phyloP scores from a whole-genome alignment of 1,140 invertebrate species.

The Euglossa dilemma region DNA sequence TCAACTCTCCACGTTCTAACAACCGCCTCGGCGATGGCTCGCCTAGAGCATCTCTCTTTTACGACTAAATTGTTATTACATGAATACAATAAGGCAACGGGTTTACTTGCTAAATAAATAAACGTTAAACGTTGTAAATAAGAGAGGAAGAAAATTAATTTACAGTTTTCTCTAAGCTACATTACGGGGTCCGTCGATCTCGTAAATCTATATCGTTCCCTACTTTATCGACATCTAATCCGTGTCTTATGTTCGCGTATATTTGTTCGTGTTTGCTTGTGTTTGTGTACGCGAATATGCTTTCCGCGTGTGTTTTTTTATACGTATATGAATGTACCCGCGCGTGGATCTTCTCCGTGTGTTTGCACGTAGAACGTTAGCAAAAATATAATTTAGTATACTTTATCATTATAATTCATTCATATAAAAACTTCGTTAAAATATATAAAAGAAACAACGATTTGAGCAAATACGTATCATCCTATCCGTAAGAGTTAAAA shows the following conservation, averaged over 20 bases:
- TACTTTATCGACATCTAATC: conserved; percentile 13
- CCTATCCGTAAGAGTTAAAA: conserved; percentile 70
- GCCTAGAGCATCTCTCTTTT: conserved; percentile 37
- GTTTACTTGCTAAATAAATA: conserved; percentile 77
- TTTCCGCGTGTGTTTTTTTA: not conserved
- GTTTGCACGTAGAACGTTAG: conserved; percentile 68
- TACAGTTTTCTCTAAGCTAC: conserved; percentile 66
- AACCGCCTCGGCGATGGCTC: not conserved
- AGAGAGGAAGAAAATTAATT: conserved; percentile 63
- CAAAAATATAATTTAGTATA: conserved; percentile 80
- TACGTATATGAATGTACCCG: conserved; percentile 13
- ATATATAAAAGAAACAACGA: conserved; percentile 81
- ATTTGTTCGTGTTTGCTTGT: not conserved
- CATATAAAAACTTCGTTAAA: conserved; percentile 78
- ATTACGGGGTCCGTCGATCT: conserved; percentile 43
- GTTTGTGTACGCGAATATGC: not conserved
- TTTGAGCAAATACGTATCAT: conserved; percentile 78
- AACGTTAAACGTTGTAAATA: conserved; percentile 63
- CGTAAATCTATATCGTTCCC: conserved; percentile 40
- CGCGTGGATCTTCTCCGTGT: conserved; percentile 4
- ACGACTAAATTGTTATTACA: conserved; percentile 67
- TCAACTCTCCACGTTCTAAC: conserved; percentile 52
- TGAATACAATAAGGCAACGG: conserved; percentile 76
- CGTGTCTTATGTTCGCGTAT: not conserved
- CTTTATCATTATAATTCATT: conserved; percentile 72